A percentile compares a stretch with the other conserved stretches of the same genome.
Evolutionary conservation across 1,140 invertebrate genomes (phyloP).

Genomic region (Brachionus rotundiformis): DNA sequence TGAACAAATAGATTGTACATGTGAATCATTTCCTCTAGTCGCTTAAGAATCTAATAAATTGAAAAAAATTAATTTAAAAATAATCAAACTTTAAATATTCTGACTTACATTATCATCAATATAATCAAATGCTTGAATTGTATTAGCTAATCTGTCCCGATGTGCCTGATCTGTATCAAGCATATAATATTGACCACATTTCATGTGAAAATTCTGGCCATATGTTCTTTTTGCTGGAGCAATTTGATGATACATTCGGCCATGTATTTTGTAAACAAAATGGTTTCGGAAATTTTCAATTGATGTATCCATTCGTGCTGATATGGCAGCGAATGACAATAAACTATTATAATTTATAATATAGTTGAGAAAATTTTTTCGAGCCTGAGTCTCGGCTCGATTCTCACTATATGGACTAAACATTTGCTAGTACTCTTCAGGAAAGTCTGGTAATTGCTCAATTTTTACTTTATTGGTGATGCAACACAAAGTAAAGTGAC

Average conservation of each 20-base stretch:
- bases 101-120: not conserved
- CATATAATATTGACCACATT: constrained; percentile 4
- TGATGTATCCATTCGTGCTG: not conserved
- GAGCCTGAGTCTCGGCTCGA: not conserved
- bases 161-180: not conserved
- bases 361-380: not conserved
- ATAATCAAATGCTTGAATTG: not conserved
- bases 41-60: not conserved
- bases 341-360: not conserved
- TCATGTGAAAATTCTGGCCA: not conserved
- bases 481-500: not conserved
- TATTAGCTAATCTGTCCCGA: not conserved
- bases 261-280: not conserved
- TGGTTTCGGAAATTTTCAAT: not conserved
- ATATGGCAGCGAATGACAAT: not conserved
- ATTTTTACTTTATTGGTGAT: not conserved
- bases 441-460: not conserved
- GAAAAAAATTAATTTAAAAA: not conserved
- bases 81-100: not conserved
- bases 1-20: not conserved
- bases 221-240: not conserved
- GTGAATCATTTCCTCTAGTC: not conserved
- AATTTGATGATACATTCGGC: not conserved
- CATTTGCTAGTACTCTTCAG: not conserved
- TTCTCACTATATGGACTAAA: not conserved